A percentile compares a stretch with the other conserved stretches of the same genome.
Conservation (phyloP, 2,113 vertebrate genomes). For the Pteruthius melanotis region DNA sequence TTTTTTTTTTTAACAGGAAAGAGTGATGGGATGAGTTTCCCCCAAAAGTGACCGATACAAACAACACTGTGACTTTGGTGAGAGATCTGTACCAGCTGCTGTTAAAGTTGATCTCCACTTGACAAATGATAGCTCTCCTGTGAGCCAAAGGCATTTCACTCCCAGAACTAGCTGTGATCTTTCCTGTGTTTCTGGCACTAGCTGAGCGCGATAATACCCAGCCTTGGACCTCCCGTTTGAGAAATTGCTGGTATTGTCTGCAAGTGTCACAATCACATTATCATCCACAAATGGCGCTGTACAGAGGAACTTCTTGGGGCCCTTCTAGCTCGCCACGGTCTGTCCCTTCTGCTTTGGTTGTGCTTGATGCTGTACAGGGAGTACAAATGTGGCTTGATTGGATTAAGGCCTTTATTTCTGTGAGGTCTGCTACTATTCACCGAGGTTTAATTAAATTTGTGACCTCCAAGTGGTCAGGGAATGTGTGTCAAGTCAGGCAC, state of each 20-base stretch:
- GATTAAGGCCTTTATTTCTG: conserved; percentile 63
- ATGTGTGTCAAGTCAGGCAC: conserved; percentile 59
- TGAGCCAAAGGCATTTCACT: neutral
- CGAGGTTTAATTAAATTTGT: conserved; percentile 59
- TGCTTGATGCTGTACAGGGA: conserved; percentile 50
- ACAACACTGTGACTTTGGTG: neutral
- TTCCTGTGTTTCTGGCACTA: neutral
- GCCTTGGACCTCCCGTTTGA: conserved; percentile 13
- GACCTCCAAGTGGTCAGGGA: conserved; percentile 61
- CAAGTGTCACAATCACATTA: conserved; percentile 54
- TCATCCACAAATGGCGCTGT: neutral
- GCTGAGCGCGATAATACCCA: neutral
- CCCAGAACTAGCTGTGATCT: conserved; percentile 1
- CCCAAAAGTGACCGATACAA: neutral
- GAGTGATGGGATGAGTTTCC: neutral
- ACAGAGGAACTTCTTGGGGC: conserved; percentile 41
- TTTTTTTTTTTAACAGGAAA: neutral
- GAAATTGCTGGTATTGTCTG: conserved; percentile 23
- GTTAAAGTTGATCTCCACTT: neutral
- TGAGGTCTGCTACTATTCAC: conserved; percentile 63
- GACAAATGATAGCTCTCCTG: neutral
- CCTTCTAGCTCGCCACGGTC: conserved; percentile 39
- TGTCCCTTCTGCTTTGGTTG: conserved; percentile 54
- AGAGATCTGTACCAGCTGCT: neutral
- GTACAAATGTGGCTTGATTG: conserved; percentile 62